These are phyloP conservation scores for Ruditapes philippinarum DNA, from an alignment of 1,140 invertebrate genomes.

Conservation along the genomic window DNA sequence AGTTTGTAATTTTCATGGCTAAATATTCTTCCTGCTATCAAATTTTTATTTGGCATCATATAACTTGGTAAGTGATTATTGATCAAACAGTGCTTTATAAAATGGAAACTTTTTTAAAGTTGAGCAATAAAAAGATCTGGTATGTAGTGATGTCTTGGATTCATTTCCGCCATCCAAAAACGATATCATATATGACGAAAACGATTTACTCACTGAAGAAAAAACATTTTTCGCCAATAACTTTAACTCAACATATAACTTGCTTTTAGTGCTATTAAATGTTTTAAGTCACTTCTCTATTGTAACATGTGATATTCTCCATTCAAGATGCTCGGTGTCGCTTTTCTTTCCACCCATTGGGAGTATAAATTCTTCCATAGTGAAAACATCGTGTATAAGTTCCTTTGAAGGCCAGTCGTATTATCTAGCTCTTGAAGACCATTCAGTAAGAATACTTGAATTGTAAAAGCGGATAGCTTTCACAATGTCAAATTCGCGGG, in stretches of 20 bases:
- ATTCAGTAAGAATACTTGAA: background rate
- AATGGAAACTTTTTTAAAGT: background rate
- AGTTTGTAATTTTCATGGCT: too few species aligned
- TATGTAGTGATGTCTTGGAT: background rate
- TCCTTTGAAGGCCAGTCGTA: background rate
- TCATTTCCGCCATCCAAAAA: background rate
- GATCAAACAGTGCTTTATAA: background rate
- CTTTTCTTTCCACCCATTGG: background rate
- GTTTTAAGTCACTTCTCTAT: slow-evolving; percentile 14
- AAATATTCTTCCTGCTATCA: background rate
- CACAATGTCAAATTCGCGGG: background rate
- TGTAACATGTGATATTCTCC: slow-evolving; percentile 27
- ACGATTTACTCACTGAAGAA: background rate
- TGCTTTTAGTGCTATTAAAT: slow-evolving; percentile 27
- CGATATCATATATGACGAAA: background rate
- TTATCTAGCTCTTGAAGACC: background rate
- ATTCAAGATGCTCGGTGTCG: slow-evolving; percentile 7
- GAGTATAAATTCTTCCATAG: background rate
- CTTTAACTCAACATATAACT: slow-evolving; percentile 40
- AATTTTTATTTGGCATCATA: background rate
- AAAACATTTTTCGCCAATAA: slow-evolving; percentile 21
- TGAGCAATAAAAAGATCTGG: background rate
- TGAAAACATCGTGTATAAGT: background rate
- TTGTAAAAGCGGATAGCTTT: background rate
- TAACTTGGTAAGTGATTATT: background rate